Evolutionary conservation across 2,797 vertebrate genomes (phyloP).

Genomic region (Anomalospiza imberbis): DNA sequence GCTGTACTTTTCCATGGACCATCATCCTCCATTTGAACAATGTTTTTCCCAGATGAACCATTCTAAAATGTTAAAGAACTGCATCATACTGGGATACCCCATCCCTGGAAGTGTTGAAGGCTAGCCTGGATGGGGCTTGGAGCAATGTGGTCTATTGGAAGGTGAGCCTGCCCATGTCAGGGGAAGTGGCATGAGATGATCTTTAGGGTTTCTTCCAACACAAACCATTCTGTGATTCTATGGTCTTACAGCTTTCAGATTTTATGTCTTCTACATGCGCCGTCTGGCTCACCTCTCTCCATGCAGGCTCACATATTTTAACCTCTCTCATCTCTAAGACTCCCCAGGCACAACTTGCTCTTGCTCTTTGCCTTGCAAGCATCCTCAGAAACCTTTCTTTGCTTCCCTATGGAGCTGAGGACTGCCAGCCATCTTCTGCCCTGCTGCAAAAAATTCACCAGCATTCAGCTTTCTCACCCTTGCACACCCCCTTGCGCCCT

Average conservation of each 20-base stretch:
- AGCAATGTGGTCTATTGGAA: neutral
- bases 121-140: neutral
- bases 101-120: neutral
- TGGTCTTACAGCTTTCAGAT: neutral
- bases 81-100: accelerated
- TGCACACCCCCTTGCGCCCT: neutral
- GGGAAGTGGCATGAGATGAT: neutral
- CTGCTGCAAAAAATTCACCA: neutral
- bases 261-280: neutral
- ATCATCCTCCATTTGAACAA: neutral
- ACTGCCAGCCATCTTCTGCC: neutral
- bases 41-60: neutral
- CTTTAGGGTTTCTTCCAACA: neutral
- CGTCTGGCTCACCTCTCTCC: neutral
- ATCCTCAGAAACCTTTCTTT: neutral
- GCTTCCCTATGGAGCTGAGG: accelerated
- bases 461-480: neutral
- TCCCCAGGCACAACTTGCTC: neutral
- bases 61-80: neutral
- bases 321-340: neutral
- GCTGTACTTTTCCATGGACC: neutral
- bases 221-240: neutral
- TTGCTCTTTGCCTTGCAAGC: neutral
- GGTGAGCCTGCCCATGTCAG: neutral
- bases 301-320: neutral